Evolutionary conservation across 2,888 invertebrate species (phyloP).

Genomic region (Pinctada fucata): DNA sequence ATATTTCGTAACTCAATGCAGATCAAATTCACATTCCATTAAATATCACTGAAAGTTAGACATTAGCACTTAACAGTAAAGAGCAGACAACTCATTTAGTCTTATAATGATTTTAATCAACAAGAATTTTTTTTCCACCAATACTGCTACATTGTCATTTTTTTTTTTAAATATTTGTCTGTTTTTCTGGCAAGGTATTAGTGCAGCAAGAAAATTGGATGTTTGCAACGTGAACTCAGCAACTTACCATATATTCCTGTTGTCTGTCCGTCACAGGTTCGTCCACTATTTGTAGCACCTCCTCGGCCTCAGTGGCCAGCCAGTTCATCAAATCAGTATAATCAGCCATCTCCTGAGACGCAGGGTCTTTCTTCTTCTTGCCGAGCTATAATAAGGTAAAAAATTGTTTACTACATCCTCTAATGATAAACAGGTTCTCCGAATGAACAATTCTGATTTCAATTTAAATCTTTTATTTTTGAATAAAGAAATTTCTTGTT

Average conservation of each 20-base stretch:
- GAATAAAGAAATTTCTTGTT: too few species aligned
- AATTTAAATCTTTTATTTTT: too few species aligned
- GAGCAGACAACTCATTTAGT: too few species aligned
- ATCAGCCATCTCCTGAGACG: slow-evolving; percentile 69
- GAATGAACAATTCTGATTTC: neutral
- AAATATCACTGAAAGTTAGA: too few species aligned
- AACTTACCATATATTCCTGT: slow-evolving; percentile 82
- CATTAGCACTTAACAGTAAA: too few species aligned
- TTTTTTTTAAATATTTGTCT: too few species aligned
- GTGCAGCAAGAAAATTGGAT: neutral
- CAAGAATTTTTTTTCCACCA: neutral
- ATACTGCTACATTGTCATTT: too few species aligned
- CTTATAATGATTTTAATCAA: neutral
- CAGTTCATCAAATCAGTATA: slow-evolving; percentile 88
- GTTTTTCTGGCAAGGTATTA: neutral
- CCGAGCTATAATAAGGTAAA: slow-evolving; percentile 43
- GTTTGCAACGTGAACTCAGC: neutral
- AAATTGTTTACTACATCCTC: neutral
- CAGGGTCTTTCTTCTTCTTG: slow-evolving; percentile 58
- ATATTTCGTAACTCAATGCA: neutral
- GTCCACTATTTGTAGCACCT: slow-evolving; percentile 67
- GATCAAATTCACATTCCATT: too few species aligned
- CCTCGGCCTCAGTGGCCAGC: slow-evolving; percentile 80
- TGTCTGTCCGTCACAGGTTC: slow-evolving; percentile 71
- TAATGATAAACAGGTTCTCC: neutral